Evolutionary conservation across 2,797 vertebrate species (phyloP).

Genomic region (Protonibea diacanthus): DNA sequence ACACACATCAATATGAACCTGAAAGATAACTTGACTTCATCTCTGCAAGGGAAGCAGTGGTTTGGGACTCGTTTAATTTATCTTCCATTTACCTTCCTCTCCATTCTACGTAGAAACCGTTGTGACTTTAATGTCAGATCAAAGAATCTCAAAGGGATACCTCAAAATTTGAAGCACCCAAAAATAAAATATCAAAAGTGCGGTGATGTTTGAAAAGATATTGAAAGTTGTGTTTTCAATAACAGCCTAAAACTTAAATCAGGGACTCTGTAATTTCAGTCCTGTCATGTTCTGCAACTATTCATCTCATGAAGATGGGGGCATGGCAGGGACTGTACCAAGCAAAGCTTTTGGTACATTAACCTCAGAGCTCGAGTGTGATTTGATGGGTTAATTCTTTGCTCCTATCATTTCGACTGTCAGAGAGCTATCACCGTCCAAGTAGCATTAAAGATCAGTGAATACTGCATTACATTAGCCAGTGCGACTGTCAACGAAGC

Average conservation of each 20-base stretch:
- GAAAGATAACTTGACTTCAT: constrained; percentile 4
- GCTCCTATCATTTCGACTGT: constrained; percentile 19
- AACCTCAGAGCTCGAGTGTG: constrained; percentile 21
- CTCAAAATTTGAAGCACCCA: not conserved
- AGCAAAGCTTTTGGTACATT: constrained; percentile 32
- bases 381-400: constrained; percentile 40
- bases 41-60: not conserved
- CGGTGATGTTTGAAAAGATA: constrained; percentile 36
- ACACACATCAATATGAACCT: not conserved
- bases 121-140: constrained; percentile 19
- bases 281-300: constrained; percentile 39
- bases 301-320: constrained; percentile 17
- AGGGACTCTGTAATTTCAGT: constrained; percentile 24
- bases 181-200: constrained; percentile 24
- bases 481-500: not conserved
- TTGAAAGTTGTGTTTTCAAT: constrained; percentile 14
- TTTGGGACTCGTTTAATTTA: constrained; percentile 23
- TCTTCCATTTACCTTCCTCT: not conserved
- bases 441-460: constrained; percentile 50
- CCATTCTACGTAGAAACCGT: not conserved
- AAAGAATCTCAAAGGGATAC: constrained; percentile 8
- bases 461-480: constrained; percentile 24
- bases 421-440: constrained; percentile 42
- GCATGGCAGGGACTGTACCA: not conserved
- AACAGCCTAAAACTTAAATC: constrained; percentile 28